Base-by-base conservation (phyloP, 1,140 invertebrate genomes). In the Trypoxylus dichotomus region DNA sequence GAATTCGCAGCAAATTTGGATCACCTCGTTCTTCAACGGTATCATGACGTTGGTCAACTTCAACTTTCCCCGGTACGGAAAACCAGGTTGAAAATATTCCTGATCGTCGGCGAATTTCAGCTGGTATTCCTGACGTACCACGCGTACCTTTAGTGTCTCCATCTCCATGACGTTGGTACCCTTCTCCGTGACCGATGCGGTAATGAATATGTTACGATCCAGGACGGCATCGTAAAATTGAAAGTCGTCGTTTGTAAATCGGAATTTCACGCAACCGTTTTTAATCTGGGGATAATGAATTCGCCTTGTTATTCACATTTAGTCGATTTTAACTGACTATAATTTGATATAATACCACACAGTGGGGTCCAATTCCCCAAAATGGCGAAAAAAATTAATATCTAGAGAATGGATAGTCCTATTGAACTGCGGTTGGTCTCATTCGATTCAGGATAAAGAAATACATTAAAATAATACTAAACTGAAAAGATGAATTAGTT, bases 31-130 rank as follows among this genome's bases (percentile, higher is more conserved):
- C 10, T 13, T 81, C 15, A 84, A 54, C 58, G 80, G 37, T 5
- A 77, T 80, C 54, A 79, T 76, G 54, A 79, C 63, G 37, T 84
- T 79, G 7, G 32, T 79, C 0, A 82, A 32, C 80, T 80, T 80
- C 24, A 90, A 84, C 85, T 89, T 89, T 80, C 90, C 91, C 76
- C 89, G 85, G 80, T 90, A 91, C 1, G 90, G 90, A 71, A 92
- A 82, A 24, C 89, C 90, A 13, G 90, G 87, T 83, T 91, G 90
- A 79, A 91, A 92, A 77, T 88, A 89, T 76, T 87, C 85, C 1
- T 87, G 84, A 0, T 87, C 87, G n/a, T 88, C 83, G 1, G 81
- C 47, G 75, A 90, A 89, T 79, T 89, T 87, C 10, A 91, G 73
- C 60, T 86, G 86, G 19, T 89, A 80, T 1, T 86, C 83, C 32